These are phyloP conservation scores for Wiebesia pumilae DNA, from an alignment of 1,140 invertebrate genomes.

Conservation along the genomic window DNA sequence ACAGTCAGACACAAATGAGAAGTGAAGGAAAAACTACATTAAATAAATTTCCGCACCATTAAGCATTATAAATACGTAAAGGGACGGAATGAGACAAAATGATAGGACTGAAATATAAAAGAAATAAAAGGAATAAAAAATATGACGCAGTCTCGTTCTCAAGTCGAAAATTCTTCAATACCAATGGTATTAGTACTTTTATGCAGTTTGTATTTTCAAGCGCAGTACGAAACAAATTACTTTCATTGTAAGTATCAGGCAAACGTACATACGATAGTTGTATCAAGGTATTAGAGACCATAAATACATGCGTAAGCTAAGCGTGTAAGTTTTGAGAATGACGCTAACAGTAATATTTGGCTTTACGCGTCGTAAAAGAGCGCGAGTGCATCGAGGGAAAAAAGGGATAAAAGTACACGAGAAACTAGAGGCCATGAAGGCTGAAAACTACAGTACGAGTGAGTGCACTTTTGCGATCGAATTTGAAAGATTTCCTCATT, in stretches of 20 bases:
- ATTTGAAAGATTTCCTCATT: constrained; percentile 56
- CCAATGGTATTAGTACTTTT: background rate
- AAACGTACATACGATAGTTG: background rate
- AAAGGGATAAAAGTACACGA: background rate
- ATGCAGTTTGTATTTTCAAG: background rate
- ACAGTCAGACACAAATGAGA: constrained; percentile 4
- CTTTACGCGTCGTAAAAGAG: constrained; percentile 1
- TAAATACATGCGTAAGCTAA: constrained; percentile 21
- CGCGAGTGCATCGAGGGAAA: background rate
- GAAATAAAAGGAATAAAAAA: background rate
- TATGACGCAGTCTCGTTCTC: too few species aligned
- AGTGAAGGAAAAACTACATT: background rate
- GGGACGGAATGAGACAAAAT: background rate
- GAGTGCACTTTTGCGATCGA: constrained; percentile 47
- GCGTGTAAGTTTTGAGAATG: background rate
- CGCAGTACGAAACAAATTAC: background rate
- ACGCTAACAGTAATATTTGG: constrained; percentile 25
- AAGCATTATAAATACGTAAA: background rate
- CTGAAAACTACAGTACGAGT: constrained; percentile 35
- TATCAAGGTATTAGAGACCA: background rate
- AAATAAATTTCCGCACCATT: background rate
- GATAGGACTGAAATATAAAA: background rate
- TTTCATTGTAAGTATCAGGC: background rate
- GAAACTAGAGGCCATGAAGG: background rate
- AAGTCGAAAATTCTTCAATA: background rate